These are phyloP conservation scores for Brachyalestes nurse DNA, from an alignment of 2,797 vertebrate genomes.

Conservation along the genomic window DNA sequence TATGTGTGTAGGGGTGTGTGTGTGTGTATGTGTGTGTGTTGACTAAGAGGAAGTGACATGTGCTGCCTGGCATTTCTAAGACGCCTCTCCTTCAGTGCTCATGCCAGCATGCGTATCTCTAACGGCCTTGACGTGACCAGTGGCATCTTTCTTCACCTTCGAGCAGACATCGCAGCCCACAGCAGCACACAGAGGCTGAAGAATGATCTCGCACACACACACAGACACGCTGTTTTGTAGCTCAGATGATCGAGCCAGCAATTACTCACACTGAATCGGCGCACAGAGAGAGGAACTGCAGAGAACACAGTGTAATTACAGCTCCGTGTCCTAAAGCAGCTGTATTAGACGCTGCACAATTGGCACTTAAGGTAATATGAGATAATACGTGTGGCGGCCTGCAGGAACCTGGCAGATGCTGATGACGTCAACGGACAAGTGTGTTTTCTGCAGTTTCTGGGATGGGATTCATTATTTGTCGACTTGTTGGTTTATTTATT, in stretches of 20 bases:
- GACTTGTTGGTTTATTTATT: too few species aligned
- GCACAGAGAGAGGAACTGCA: constrained; percentile 1
- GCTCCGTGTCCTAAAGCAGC: constrained; percentile 11
- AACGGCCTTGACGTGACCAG: constrained; percentile 15
- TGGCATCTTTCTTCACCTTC: constrained; percentile 15
- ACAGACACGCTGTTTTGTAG: background rate
- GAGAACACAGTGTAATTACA: constrained; percentile 2
- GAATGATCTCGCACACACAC: background rate
- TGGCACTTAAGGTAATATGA: background rate
- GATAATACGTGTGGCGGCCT: background rate
- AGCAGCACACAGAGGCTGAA: constrained; percentile 11
- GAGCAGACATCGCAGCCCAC: constrained; percentile 8
- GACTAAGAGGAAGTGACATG: constrained; percentile 30
- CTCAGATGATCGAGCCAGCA: background rate
- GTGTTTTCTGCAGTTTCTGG: too few species aligned
- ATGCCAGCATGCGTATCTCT: constrained; percentile 12
- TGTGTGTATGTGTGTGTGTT: constrained; percentile 29
- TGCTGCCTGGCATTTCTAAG: constrained; percentile 35
- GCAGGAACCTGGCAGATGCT: too few species aligned
- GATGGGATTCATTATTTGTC: too few species aligned
- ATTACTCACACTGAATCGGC: constrained; percentile 18
- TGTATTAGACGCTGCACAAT: background rate
- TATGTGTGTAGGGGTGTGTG: constrained; percentile 11
- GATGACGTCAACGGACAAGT: too few species aligned
- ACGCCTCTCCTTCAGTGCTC: constrained; percentile 9